Percentiles rank a stretch among this genome's conserved stretches.
These are phyloP conservation scores for Eupithecia subfuscata DNA, from an alignment of 2,888 invertebrate species.

Conservation along the genomic window DNA sequence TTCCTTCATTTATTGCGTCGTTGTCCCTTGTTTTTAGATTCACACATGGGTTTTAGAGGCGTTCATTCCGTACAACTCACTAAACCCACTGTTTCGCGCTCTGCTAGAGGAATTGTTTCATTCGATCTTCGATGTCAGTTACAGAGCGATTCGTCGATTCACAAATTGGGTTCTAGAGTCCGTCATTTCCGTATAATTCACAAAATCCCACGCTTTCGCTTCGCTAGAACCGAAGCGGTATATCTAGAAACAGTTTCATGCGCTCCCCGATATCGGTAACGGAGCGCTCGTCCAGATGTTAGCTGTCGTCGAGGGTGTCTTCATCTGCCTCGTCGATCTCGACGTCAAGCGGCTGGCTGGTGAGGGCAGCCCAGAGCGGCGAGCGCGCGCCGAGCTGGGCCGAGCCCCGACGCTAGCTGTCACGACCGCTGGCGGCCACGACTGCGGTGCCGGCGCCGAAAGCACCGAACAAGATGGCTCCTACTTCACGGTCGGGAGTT, in stretches of 20 bases:
- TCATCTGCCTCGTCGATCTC: constrained; percentile 62
- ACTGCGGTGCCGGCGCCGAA: constrained; percentile 74
- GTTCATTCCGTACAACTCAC: not conserved
- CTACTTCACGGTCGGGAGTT: constrained; percentile 80
- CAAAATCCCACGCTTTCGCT: not conserved
- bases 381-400: constrained; percentile 82
- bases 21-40: not conserved
- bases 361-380: constrained; percentile 92
- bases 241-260: constrained; percentile 84
- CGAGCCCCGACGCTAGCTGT: constrained; percentile 84
- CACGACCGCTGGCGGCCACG: constrained; percentile 73
- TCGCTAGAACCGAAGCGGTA: constrained; percentile 82
- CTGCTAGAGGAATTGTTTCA: not conserved
- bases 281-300: constrained; percentile 83
- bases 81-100: not conserved
- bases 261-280: constrained; percentile 83
- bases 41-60: not conserved
- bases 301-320: constrained; percentile 76
- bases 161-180: not conserved
- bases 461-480: constrained; percentile 70
- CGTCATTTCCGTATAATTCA: not conserved
- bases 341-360: constrained; percentile 85
- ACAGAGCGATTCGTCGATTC: not conserved
- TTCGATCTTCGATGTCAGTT: not conserved
- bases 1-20: not conserved